A percentile compares a stretch with the other conserved stretches of the same genome.
These are phyloP conservation scores for Pseudorasbora parva DNA, from an alignment of 2,113 vertebrate species.

Conservation along the genomic window DNA sequence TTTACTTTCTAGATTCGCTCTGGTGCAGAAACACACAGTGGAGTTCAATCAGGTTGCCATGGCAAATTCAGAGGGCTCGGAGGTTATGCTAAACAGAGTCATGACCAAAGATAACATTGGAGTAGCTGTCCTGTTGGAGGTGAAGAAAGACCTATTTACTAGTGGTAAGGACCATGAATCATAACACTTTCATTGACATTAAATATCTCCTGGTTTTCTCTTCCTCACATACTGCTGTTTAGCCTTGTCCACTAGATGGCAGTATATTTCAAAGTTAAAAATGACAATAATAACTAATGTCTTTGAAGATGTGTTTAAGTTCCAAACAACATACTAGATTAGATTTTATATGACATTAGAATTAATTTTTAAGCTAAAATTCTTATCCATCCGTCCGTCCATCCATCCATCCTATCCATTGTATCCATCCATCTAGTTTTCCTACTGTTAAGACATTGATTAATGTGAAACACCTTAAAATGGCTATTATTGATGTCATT, in stretches of 20 bases:
- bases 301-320: background rate
- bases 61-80: constrained; percentile 98
- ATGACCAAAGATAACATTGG: constrained; percentile 99
- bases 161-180: constrained; percentile 76
- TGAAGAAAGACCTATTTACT: constrained; percentile 91
- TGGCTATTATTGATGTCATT: too few relatives aligned
- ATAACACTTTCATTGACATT: background rate
- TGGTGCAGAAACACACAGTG: constrained; percentile 97
- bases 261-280: constrained; percentile 30
- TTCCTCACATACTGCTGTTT: background rate
- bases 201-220: background rate
- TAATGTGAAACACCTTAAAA: too few relatives aligned
- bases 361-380: background rate
- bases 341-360: background rate
- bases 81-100: constrained; percentile 97
- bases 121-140: constrained; percentile 91
- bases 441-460: too few relatives aligned
- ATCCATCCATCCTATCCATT: too few relatives aligned
- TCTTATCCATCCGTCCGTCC: too few relatives aligned
- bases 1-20: constrained; percentile 80
- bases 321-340: background rate
- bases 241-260: constrained; percentile 48
- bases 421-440: too few relatives aligned
- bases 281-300: background rate
- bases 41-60: constrained; percentile 99